Evolutionary conservation across 2,797 vertebrate species (phyloP).

Genomic region (Lateolabrax maculatus): DNA sequence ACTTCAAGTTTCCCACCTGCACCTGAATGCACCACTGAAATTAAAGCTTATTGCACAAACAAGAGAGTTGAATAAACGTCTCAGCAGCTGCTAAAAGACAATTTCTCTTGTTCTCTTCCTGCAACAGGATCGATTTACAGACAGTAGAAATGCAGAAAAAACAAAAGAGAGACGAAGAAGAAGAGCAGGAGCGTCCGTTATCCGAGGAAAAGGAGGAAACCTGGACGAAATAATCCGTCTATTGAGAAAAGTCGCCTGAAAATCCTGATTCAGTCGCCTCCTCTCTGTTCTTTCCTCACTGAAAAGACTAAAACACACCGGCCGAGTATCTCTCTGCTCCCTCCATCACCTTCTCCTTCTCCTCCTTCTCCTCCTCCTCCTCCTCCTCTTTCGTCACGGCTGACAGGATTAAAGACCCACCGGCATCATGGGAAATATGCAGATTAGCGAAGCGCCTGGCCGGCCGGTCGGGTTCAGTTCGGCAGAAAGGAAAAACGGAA

Average conservation of each 20-base stretch:
- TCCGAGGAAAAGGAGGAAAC: neutral
- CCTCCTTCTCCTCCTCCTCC: slow-evolving; percentile 20
- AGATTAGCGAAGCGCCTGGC: slow-evolving; percentile 52
- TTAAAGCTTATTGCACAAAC: neutral
- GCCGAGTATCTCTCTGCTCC: neutral
- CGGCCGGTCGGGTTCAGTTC: neutral
- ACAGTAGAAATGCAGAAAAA: neutral
- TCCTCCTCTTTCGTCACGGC: slow-evolving; percentile 20
- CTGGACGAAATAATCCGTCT: slow-evolving; percentile 26
- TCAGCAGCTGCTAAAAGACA: neutral
- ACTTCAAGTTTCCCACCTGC: slow-evolving; percentile 1
- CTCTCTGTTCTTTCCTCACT: neutral
- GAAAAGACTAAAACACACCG: slow-evolving; percentile 12
- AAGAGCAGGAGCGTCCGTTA: neutral
- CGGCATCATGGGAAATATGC: slow-evolving; percentile 73
- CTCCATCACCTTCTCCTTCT: slow-evolving; percentile 16
- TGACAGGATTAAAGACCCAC: slow-evolving; percentile 64
- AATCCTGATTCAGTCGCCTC: neutral
- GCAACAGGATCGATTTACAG: neutral
- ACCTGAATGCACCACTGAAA: slow-evolving; percentile 14
- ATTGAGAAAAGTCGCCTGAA: neutral
- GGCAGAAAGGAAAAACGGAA: neutral
- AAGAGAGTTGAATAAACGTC: neutral
- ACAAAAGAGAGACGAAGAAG: neutral
- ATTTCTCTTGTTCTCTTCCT: neutral